Evolutionary conservation across 2,113 vertebrate species (phyloP).

Genomic region (Malurus alboscapulatus): DNA sequence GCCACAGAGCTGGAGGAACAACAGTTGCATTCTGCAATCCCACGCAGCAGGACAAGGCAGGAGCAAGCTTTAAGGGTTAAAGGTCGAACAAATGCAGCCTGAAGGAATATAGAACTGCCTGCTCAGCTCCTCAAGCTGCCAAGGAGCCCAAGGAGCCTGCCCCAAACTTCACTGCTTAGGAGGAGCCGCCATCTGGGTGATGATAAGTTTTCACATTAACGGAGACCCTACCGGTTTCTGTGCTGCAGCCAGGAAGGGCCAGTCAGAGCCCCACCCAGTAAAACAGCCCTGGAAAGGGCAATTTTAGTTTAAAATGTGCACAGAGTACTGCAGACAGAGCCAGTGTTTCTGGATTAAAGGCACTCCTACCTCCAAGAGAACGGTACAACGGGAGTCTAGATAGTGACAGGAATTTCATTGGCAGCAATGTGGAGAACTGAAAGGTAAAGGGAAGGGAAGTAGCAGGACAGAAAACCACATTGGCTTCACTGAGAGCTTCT

Average conservation of each 20-base stretch:
- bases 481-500: not conserved
- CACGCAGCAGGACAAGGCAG: rapidly evolving
- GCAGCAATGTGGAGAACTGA: not conserved
- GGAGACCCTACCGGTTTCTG: not conserved
- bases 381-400: rapidly evolving
- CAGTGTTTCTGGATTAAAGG: not conserved
- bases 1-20: rapidly evolving
- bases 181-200: slow-evolving; percentile 53
- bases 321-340: not conserved
- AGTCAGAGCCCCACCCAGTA: not conserved
- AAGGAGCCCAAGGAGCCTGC: not conserved
- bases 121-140: not conserved
- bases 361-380: not conserved
- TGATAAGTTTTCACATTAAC: slow-evolving; percentile 44
- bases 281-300: not conserved
- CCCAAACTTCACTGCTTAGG: slow-evolving; percentile 28
- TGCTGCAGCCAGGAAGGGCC: not conserved
- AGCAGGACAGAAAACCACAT: not conserved
- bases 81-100: slow-evolving; percentile 44
- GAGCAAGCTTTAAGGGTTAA: not conserved
- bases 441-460: not conserved
- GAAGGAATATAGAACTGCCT: not conserved
- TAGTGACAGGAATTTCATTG: not conserved
- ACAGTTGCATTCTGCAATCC: not conserved
- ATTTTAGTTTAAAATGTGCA: not conserved